Evolutionary conservation across 1,140 invertebrate genomes (phyloP).

Genomic region (Ceratina australensis): DNA sequence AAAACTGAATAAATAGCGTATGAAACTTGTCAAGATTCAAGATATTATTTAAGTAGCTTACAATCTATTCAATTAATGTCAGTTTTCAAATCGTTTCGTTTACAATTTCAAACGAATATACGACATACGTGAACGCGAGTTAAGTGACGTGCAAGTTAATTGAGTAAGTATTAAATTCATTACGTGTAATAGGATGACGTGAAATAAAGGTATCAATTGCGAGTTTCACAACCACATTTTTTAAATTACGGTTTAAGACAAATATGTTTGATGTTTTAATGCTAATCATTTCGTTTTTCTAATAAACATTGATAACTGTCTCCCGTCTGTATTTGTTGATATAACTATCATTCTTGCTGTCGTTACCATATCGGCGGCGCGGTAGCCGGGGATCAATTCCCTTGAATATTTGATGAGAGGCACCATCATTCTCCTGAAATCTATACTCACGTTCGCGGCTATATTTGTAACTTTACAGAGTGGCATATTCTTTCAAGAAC

Average conservation of each 20-base stretch:
- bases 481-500: slow-evolving; percentile 58
- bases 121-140: no score
- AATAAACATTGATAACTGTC: neutral
- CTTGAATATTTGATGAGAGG: slow-evolving; percentile 70
- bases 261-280: neutral
- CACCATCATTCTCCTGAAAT: slow-evolving; percentile 61
- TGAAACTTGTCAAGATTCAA: no score
- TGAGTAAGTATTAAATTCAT: no score
- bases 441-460: slow-evolving; percentile 61
- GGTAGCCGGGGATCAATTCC: slow-evolving; percentile 64
- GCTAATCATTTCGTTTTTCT: neutral
- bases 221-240: neutral
- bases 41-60: neutral
- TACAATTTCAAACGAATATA: no score
- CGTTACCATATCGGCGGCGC: neutral
- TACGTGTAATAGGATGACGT: no score
- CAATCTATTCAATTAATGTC: no score
- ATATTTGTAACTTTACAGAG: slow-evolving; percentile 61
- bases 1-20: neutral
- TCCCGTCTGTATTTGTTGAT: neutral
- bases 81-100: no score
- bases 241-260: neutral
- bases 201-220: neutral
- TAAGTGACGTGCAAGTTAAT: no score
- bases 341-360: neutral